A percentile compares a stretch with the other conserved stretches of the same genome.
phyloP scores from a whole-genome alignment of 2,113 vertebrate species.

The Actinemys pallida region DNA sequence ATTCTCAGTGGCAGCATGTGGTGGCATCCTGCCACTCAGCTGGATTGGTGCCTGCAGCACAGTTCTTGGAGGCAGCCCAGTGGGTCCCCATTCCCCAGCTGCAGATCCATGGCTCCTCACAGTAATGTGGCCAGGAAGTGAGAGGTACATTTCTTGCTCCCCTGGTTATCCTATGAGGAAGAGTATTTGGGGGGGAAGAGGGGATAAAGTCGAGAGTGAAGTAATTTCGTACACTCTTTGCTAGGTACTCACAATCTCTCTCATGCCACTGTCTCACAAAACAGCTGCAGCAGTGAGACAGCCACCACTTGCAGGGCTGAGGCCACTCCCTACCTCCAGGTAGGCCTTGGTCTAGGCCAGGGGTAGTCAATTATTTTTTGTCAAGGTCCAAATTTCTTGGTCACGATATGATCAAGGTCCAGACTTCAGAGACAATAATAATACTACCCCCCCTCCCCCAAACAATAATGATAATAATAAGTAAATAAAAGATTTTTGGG shows the following conservation, averaged over 20 bases:
- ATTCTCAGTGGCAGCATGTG: not conserved
- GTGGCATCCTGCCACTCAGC: rapidly evolving
- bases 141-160: not conserved
- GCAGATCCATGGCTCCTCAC: not conserved
- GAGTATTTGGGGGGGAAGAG: not conserved
- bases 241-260: not conserved
- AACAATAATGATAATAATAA: not conserved
- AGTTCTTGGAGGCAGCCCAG: not conserved
- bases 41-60: not conserved
- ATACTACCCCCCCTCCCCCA: not conserved
- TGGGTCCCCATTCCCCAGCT: not conserved
- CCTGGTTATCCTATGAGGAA: not conserved
- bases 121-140: not conserved
- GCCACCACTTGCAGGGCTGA: not conserved
- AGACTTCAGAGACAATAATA: not conserved
- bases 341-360: not conserved
- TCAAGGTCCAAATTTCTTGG: not conserved
- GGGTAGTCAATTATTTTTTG: not conserved
- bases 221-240: not conserved
- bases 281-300: rapidly evolving
- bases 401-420: not conserved
- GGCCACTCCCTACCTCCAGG: not conserved
- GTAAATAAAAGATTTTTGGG: not conserved
- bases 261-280: not conserved
- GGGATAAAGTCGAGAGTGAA: not conserved